Percentiles rank a stretch among this genome's conserved stretches.
These are phyloP conservation scores for Ditylenchus weischeri DNA, from an alignment of 2,888 invertebrate genomes.

Conservation along the genomic window DNA sequence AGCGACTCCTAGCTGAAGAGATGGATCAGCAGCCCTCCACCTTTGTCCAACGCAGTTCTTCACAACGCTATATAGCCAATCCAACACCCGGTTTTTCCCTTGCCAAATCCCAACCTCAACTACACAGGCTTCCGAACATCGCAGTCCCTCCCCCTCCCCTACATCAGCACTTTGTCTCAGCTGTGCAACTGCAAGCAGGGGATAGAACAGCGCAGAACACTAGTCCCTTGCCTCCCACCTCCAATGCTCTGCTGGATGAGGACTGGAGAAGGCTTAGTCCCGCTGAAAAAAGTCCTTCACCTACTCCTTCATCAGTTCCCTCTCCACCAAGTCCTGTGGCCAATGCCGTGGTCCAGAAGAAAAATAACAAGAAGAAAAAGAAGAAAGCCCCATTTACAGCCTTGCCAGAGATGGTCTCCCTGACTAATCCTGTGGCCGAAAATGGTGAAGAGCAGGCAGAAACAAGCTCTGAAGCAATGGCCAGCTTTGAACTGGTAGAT, in stretches of 20 bases:
- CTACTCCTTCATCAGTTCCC: conserved; percentile 1
- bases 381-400: conserved; percentile 18
- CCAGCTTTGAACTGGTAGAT: too few relatives aligned
- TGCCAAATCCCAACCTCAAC: conserved; percentile 9
- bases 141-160: not conserved
- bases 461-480: too few relatives aligned
- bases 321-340: not conserved
- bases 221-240: conserved; percentile 1
- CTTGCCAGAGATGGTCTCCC: conserved; percentile 5
- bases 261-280: conserved; percentile 5
- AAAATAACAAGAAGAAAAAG: conserved; percentile 19
- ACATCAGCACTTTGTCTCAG: not conserved
- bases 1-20: conserved; percentile 10
- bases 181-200: not conserved
- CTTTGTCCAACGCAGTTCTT: not conserved
- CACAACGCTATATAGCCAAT: not conserved
- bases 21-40: conserved; percentile 1
- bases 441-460: too few relatives aligned
- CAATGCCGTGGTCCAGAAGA: not conserved
- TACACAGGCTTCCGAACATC: not conserved
- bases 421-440: too few relatives aligned
- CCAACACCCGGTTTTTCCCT: not conserved
- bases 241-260: not conserved
- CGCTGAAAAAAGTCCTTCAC: not conserved
- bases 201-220: not conserved